Conservation (phyloP, 1,140 invertebrate genomes). For the Diploscapter pachys region DNA sequence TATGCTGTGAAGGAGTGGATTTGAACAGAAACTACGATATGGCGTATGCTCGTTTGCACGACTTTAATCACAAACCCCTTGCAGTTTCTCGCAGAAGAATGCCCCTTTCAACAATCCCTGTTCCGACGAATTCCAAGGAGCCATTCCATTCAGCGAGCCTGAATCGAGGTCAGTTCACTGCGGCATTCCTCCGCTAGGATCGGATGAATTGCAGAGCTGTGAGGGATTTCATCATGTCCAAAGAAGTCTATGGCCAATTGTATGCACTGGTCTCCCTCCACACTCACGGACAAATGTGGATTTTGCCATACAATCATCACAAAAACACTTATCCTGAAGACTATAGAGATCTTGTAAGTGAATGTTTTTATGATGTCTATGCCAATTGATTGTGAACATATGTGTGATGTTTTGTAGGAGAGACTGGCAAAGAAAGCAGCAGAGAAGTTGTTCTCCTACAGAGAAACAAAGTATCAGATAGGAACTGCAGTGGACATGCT, state of each 20-base stretch:
- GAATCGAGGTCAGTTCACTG: slow-evolving; percentile 40
- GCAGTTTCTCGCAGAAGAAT: slow-evolving; percentile 45
- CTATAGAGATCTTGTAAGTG: slow-evolving; percentile 44
- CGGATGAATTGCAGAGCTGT: slow-evolving; percentile 42
- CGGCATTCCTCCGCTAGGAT: too few relatives aligned
- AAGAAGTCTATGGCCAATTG: slow-evolving; percentile 46
- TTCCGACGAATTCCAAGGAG: slow-evolving; percentile 52
- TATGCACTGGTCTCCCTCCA: slow-evolving; percentile 50
- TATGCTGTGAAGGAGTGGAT: slow-evolving; percentile 55
- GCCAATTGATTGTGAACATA: neutral
- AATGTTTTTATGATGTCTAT: neutral
- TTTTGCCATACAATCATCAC: slow-evolving; percentile 50
- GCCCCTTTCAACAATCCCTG: slow-evolving; percentile 55
- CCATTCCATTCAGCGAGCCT: slow-evolving; percentile 50
- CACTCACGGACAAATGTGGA: slow-evolving; percentile 56
- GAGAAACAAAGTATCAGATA: slow-evolving; percentile 46
- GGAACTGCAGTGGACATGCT: slow-evolving; percentile 52
- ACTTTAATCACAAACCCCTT: neutral
- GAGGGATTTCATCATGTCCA: slow-evolving; percentile 47
- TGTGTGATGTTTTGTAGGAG: slow-evolving; percentile 29
- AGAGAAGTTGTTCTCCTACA: slow-evolving; percentile 35
- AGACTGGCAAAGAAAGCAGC: slow-evolving; percentile 33
- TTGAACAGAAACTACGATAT: slow-evolving; percentile 51
- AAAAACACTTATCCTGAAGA: slow-evolving; percentile 49
- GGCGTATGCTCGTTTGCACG: neutral